Base-by-base conservation (phyloP, 2,113 vertebrate species). In the Delphinapterus leucas region DNA sequence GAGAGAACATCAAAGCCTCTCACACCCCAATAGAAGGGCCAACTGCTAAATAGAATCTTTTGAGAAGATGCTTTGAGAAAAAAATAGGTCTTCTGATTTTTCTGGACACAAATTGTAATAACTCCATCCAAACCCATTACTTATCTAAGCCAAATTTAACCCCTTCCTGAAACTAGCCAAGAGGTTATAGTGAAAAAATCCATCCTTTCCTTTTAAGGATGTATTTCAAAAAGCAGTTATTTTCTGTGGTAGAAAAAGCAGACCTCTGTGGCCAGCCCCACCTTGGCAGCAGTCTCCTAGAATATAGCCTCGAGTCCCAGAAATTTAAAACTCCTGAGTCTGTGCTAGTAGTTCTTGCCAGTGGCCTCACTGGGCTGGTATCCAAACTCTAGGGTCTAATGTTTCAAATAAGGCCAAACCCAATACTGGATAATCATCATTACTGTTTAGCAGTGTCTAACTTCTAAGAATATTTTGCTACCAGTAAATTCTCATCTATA, bases 351-450 rank as follows among this genome's bases (percentile, higher is more conserved):
- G 26, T 65, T 84, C 79, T 76, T 85, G 55, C 81, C 88, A 90
- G 65, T 94, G 65, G 88, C 88, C 84, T 96, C 70, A 36, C 70
- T 95, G 70, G 92, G 92, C 83, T 81, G 11, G 18, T 86, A 79
- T 84, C 92, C 88, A 98, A 94, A 96, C 61, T 63, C 83, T 74
- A 95, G 55, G 55, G 84, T 89, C 83, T 96, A 92, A 77, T 74
- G 84, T 96, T 97, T 96, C 93, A 97, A 96, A 97, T 80, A 95
- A 96, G 70, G 74, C 70, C 87, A 95, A 98, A 87, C 93, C 41
- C 93, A 97, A 65, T 49, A 93, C 38, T 81, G 68, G 93, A 89
- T 82, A 91, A 90, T 67, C 63, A 77, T 73, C 71, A 65, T 92
- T 96, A 95, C 49, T 93, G 71, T 92, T 93, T 53, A 94, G 74